phyloP scores from a whole-genome alignment of 1,140 invertebrate species.

The Solenopsis fugax region DNA sequence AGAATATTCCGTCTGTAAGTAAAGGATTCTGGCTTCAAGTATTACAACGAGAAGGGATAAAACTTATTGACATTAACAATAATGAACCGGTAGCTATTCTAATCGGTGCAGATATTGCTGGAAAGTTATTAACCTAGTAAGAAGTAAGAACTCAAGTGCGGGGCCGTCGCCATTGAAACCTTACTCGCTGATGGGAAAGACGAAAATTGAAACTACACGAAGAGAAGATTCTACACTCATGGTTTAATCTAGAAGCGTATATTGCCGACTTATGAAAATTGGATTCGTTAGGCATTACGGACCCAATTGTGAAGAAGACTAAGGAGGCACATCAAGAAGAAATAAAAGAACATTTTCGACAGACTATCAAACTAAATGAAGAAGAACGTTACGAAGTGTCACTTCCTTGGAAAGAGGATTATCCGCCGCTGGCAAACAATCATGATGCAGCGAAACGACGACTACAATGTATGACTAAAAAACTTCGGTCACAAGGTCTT shows the following conservation, averaged over 20 bases:
- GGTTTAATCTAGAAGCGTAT: background rate
- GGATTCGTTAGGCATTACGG: background rate
- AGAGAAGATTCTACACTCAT: background rate
- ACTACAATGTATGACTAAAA: background rate
- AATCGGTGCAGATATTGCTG: constrained; percentile 78
- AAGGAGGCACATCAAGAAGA: background rate
- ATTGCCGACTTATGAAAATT: background rate
- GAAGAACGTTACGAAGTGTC: background rate
- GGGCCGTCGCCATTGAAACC: constrained; percentile 73
- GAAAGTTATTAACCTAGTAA: constrained; percentile 77
- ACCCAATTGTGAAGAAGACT: background rate
- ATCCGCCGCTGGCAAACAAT: background rate
- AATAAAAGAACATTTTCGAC: background rate
- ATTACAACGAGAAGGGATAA: too few species aligned
- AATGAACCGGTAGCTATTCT: constrained; percentile 18
- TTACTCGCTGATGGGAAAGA: constrained; percentile 75
- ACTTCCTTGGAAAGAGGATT: background rate
- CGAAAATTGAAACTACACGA: background rate
- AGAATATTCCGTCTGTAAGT: too few species aligned
- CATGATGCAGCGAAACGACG: background rate
- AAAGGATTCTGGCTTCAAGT: too few species aligned
- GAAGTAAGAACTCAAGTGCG: constrained; percentile 25
- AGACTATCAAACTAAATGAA: background rate
- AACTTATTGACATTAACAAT: background rate
- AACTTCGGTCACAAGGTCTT: background rate